Evolutionary conservation across 2,797 vertebrate species (phyloP), one percentile per base, ranked within the genome.

Genomic region (Chaetophractus vellerosus): DNA sequence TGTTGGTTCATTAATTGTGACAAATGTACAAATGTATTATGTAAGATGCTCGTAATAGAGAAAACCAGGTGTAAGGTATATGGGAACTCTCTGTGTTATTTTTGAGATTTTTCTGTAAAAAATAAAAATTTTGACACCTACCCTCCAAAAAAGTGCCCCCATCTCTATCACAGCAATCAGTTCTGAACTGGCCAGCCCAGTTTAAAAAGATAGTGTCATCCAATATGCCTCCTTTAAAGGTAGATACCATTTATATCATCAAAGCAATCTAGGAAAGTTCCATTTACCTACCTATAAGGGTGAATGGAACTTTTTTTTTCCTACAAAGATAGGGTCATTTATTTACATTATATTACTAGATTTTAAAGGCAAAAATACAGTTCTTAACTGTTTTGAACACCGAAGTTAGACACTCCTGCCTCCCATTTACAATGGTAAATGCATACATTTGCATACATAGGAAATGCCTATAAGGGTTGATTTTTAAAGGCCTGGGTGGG

Each of bases 31-130:
- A 66, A 68, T n/a, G 38, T 38, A 38, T 38, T 38, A 38, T 6
- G 8, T 76, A 45, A 71, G 50, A 71, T 63, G 12, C 26, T 92
- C 38, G 52, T 72, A 50, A 79, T 15, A 63, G 9, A 38, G 38
- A 38, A 38, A 38, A 38, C 38, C 6, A 6, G 55, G 55, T 88
- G 79, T 57, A 14, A 5, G 21, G 8, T 79, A 45, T 45, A 18
- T 31, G 15, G 50, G 18, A 85, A 59, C 38, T 38, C 52, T 75
- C 41, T 63, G 41, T 48, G 41, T 41, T 74, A 4, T 61, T 75
- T 92, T 59, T 41, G 26, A 79, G 45, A 41, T 26, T 26, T 84
- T 69, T 91, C 68, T 76, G 19, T 75, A 33, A 75, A 63, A 95
- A 88, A 9, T 57, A 36, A 55, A 88, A 79, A 69, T 6, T 71